These are phyloP conservation scores for Andrena chrysosceles DNA, from an alignment of 2,888 invertebrate genomes.

Conservation along the genomic window DNA sequence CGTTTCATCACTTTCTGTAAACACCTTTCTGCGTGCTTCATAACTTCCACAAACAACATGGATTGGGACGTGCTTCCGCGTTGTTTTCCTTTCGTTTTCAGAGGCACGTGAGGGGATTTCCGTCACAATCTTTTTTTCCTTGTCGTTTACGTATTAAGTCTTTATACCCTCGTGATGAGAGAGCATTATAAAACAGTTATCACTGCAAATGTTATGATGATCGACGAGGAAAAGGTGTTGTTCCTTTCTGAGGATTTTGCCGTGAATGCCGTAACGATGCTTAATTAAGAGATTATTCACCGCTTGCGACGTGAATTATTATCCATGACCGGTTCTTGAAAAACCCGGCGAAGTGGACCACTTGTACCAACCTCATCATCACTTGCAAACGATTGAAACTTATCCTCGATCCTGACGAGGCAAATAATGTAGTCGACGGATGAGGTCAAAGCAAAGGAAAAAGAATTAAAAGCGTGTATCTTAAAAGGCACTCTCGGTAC, in stretches of 20 bases:
- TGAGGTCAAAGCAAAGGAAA: conserved; percentile 20
- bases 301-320: not conserved
- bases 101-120: too few relatives aligned
- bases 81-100: not conserved
- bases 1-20: not conserved
- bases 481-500: conserved; percentile 37
- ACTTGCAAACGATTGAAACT: conserved; percentile 16
- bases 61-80: not conserved
- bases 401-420: conserved; percentile 2
- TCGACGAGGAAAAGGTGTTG: not conserved
- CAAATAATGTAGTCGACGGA: conserved; percentile 11
- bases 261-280: not conserved
- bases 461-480: conserved; percentile 20
- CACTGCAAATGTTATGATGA: not conserved
- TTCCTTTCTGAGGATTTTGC: not conserved
- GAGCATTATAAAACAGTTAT: not conserved
- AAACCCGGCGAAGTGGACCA: conserved; percentile 13
- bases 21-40: not conserved
- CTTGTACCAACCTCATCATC: conserved; percentile 31
- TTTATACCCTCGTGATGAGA: not conserved
- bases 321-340: conserved; percentile 20
- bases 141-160: too few relatives aligned
- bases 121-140: too few relatives aligned
- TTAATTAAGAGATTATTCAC: conserved; percentile 15
- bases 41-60: not conserved